phyloP scores from a whole-genome alignment of 2,113 vertebrate genomes.

The Campylomormyrus numenius region DNA sequence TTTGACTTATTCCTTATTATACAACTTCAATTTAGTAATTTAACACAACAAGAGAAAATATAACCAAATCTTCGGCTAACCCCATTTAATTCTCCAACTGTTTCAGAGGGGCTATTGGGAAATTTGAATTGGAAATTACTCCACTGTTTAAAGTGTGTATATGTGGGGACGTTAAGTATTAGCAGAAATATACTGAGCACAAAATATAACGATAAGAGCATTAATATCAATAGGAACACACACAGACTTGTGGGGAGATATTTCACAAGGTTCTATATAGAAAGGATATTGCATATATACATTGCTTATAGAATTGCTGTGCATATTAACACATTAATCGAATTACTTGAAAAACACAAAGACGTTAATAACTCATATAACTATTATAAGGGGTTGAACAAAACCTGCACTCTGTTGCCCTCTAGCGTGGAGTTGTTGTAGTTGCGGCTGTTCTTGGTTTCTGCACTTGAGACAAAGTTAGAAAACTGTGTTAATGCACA shows the following conservation, averaged over 20 bases:
- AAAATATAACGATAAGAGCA: conserved; percentile 11
- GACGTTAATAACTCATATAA: conserved; percentile 45
- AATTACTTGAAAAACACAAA: conserved; percentile 6
- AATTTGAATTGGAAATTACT: conserved; percentile 83
- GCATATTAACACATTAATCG: neutral
- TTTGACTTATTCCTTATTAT: conserved; percentile 83
- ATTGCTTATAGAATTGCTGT: neutral
- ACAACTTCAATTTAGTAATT: conserved; percentile 84
- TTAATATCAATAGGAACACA: conserved; percentile 5
- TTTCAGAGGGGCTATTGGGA: conserved; percentile 63
- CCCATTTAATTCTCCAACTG: conserved; percentile 76
- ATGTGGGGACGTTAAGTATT: neutral
- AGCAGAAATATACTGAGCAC: neutral
- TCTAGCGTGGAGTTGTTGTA: conserved; percentile 46
- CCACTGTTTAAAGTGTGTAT: conserved; percentile 46
- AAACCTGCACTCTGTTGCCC: conserved; percentile 46
- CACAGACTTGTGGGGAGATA: conserved; percentile 13
- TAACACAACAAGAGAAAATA: conserved; percentile 84
- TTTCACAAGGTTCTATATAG: neutral
- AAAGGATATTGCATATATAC: neutral
- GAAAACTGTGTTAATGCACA: neutral
- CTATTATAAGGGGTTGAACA: conserved; percentile 16
- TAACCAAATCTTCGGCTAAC: conserved; percentile 80
- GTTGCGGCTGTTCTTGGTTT: neutral
- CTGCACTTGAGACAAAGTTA: neutral